A percentile compares a stretch with the other conserved stretches of the same genome.
Conservation (phyloP, 2,113 vertebrate species). For the Lepus europaeus region DNA sequence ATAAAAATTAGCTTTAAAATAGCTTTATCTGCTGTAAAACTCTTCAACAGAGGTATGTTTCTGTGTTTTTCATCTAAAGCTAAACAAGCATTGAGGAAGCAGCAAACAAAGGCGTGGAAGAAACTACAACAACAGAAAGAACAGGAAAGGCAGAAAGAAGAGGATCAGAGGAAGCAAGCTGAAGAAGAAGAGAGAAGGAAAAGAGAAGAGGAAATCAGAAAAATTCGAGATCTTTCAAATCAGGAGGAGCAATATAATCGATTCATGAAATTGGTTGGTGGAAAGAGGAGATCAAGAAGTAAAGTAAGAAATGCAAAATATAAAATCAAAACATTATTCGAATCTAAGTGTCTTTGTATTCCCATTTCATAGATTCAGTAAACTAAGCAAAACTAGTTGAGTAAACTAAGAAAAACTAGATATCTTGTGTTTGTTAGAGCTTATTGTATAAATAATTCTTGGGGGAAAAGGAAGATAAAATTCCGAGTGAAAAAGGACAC, state of each 20-base stretch:
- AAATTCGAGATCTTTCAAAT: slow-evolving; percentile 97
- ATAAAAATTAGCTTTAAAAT: slow-evolving; percentile 39
- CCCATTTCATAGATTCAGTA: slow-evolving; percentile 10
- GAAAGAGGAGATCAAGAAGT: slow-evolving; percentile 90
- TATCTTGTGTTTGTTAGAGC: neutral
- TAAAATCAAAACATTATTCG: neutral
- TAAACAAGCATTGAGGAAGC: slow-evolving; percentile 94
- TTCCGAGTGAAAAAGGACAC: slow-evolving; percentile 10
- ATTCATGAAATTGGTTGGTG: slow-evolving; percentile 98
- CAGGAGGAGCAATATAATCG: slow-evolving; percentile 99
- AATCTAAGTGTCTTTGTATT: slow-evolving; percentile 3
- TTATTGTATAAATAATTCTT: slow-evolving; percentile 21
- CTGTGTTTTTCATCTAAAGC: slow-evolving; percentile 82
- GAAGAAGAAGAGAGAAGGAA: slow-evolving; percentile 95
- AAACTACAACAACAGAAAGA: slow-evolving; percentile 93
- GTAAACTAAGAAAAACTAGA: neutral
- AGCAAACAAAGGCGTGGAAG: slow-evolving; percentile 95
- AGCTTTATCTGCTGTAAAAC: neutral
- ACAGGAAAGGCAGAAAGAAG: slow-evolving; percentile 92
- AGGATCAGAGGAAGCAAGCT: slow-evolving; percentile 90
- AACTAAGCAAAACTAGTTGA: neutral
- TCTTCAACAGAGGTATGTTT: neutral
- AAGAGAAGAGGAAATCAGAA: slow-evolving; percentile 97
- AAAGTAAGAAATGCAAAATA: slow-evolving; percentile 87
- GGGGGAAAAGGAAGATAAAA: neutral